Evolutionary conservation across 2,888 invertebrate genomes (phyloP).

Genomic region (Heliconius erato): DNA sequence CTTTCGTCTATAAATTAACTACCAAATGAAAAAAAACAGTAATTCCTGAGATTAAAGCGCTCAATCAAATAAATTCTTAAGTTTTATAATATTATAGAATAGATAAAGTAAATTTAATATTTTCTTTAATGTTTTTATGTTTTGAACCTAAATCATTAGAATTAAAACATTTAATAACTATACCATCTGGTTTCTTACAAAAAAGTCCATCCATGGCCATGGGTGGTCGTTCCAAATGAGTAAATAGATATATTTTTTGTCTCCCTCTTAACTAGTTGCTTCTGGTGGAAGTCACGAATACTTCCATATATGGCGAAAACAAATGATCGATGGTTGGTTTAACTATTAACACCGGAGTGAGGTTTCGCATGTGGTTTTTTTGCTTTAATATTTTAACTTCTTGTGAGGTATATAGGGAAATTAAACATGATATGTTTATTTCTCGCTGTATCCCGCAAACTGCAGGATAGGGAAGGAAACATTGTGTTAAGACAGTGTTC

Average conservation of each 20-base stretch:
- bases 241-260: constrained; percentile 21
- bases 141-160: no score
- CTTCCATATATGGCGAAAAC: constrained; percentile 18
- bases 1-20: no score
- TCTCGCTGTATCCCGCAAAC: not conserved
- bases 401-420: not conserved
- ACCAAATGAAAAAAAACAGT: no score
- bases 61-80: no score
- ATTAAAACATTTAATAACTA: no score
- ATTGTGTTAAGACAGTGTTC: not conserved
- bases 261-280: constrained; percentile 2
- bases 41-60: no score
- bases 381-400: not conserved
- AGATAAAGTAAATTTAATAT: no score
- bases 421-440: not conserved
- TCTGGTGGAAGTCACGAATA: constrained; percentile 17
- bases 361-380: not conserved
- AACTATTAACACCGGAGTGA: constrained; percentile 13
- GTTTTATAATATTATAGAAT: no score
- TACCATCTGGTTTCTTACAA: not conserved
- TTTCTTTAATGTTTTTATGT: no score
- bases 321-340: constrained; percentile 14
- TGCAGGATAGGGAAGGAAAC: no score
- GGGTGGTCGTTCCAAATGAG: constrained; percentile 7
- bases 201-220: not conserved